Base-by-base conservation (phyloP, 2,797 vertebrate species). In the Hyperoplus lanceolatus region DNA sequence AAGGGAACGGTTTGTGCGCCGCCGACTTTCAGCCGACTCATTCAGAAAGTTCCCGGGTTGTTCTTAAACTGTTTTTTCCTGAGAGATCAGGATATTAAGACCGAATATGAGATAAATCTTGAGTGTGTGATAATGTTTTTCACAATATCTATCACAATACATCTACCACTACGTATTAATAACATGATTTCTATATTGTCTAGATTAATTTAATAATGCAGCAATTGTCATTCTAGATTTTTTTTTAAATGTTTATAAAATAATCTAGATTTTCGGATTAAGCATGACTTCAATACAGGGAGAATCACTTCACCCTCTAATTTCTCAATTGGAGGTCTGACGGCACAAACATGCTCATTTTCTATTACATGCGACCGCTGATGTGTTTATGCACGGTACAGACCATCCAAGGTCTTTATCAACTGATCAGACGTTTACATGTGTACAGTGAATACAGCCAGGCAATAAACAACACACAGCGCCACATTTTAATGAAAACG, bases 401-500 rank as follows among this genome's bases (percentile, higher is more conserved):
- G 69, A 67, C 41, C 18, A 79, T 42, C 38, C 53, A 8, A 82
- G 73, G 73, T 80, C 81, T 82, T 82, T 83, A 89, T 89, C 80
- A 73, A 15, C 49, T 4, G 12, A 77, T 77, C 70, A 70, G 51
- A 81, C 72, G 29, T 73, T 70, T 53, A 60, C 68, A 61, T 56
- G 61, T 29, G 54, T 53, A 72, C 75, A 29, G 56, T 46, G 48
- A 18, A 55, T 53, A 70, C 46, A 63, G 57, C 38, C 55, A 29
- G 45, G 57, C 43, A 58, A 29, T 29, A 18, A 75, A 63, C 77
- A 41, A 75, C 46, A 60, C 41, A 21, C 39, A 10, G 48, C 46
- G 7, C 29, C 70, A 53, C 68, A 4, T 39, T 81, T 66, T 82
- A 89, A 90, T 91, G 78, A 88, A 88, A 89, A 90, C 76, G 49